phyloP scores from a whole-genome alignment of 1,140 invertebrate genomes.

The Drosophila melanogaster region Release_6_plus_ISO1_MT NT_033777.3:17300501-17301000 shows the following conservation, averaged over 20 bases:
- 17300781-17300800: constrained; percentile 64
- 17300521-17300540: not conserved
- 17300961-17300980: constrained; percentile 9
- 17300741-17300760: constrained; percentile 29
- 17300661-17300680: not conserved
- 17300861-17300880: constrained; percentile 38
- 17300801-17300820: constrained; percentile 43
- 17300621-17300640: not conserved
- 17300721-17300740: constrained; percentile 11
- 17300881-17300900: constrained; percentile 68
- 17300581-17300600: no score
- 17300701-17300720: constrained; percentile 23
- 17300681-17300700: not conserved
- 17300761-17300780: constrained; percentile 16
- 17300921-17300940: constrained; percentile 2
- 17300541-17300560: not conserved
- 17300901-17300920: constrained; percentile 62
- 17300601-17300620: no score
- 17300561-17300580: no score
- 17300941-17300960: constrained; percentile 10
- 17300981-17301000: constrained; percentile 5
- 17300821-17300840: constrained; percentile 14
- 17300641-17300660: not conserved
- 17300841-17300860: not conserved
- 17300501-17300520: no score